Base-by-base conservation (phyloP, 2,888 invertebrate species). In the Protonemura montana region DNA sequence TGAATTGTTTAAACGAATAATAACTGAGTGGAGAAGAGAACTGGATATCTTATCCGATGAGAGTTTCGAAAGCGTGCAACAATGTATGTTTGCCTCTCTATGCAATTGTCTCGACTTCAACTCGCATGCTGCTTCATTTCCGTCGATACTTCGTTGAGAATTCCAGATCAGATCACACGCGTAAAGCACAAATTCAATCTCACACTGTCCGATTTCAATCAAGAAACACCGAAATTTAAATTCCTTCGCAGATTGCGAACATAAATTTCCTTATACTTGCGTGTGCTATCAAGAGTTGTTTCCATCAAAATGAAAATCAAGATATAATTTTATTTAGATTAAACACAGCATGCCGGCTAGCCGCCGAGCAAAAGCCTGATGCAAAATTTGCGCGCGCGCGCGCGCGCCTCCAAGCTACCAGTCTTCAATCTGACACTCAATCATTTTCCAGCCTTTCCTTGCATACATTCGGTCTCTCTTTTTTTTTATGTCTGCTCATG, bases 371-470 rank as follows among this genome's bases (percentile, higher is more conserved):
- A 59, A 59, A 59, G 59, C 59, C 59, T n/a, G n/a, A 21, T 59
- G 59, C 59, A 59, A n/a, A n/a, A n/a, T 80, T n/a, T 80, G 0
- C 80, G 25, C 29, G 81, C n/a, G n/a, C n/a, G n/a, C n/a, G n/a
- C n/a, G n/a, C 0, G 27, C 81, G 3, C 10, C 35, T 35, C 35
- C 3, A 3, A 59, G 59, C n/a, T 59, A 21, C 7, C 59, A 59
- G 16, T 59, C 7, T 21, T 3, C 16, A 21, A 10, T 13, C 81
- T 81, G 81, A 27, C 81, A 81, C 81, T 81, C 81, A 81, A 81
- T 81, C 81, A 81, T 81, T 81, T 81, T 21, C 81, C 59, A 59
- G 59, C 59, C 59, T 59, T 21, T 10, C 59, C 59, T 10, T 59
- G 59, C 59, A 59, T 59, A 59, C 1, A 21, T 59, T 59, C 59